A percentile compares a stretch with the other conserved stretches of the same genome.
phyloP scores from a whole-genome alignment of 2,113 vertebrate species.

The Gavia stellata region DNA sequence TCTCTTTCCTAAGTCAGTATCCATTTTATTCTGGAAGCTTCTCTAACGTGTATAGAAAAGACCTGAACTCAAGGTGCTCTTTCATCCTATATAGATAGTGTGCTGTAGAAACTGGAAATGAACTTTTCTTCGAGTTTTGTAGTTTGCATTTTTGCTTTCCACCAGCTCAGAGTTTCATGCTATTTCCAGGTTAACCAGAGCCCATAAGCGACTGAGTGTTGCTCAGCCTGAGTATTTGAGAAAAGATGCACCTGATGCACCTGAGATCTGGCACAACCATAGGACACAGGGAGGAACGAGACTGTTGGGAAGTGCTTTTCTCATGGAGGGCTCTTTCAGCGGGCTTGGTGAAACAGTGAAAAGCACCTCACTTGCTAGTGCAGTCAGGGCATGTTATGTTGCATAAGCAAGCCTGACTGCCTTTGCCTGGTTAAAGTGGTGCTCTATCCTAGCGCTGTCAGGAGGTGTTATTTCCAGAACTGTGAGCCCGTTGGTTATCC shows the following conservation, averaged over 20 bases:
- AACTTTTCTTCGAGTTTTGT: not conserved
- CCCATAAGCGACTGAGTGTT: not conserved
- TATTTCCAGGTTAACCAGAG: not conserved
- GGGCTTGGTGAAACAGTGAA: not conserved
- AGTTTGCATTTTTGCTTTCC: not conserved
- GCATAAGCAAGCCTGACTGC: conserved; percentile 7
- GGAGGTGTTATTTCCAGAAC: conserved; percentile 47
- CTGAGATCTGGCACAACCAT: accelerated
- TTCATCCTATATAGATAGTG: not conserved
- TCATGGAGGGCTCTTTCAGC: not conserved
- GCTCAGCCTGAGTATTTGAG: not conserved
- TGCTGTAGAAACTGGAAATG: not conserved
- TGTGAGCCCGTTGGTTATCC: conserved; percentile 35
- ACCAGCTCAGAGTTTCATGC: not conserved
- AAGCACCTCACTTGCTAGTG: not conserved
- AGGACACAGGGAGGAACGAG: not conserved
- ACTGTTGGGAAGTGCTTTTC: not conserved
- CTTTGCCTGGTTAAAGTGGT: conserved; percentile 10
- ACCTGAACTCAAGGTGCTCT: not conserved
- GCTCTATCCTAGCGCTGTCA: conserved; percentile 29
- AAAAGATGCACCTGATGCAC: not conserved
- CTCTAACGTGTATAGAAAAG: not conserved
- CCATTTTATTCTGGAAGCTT: not conserved
- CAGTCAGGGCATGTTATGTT: conserved; percentile 3
- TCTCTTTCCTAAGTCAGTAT: not conserved